phyloP scores from a whole-genome alignment of 2,113 vertebrate genomes.

The Hiodon alosoides region DNA sequence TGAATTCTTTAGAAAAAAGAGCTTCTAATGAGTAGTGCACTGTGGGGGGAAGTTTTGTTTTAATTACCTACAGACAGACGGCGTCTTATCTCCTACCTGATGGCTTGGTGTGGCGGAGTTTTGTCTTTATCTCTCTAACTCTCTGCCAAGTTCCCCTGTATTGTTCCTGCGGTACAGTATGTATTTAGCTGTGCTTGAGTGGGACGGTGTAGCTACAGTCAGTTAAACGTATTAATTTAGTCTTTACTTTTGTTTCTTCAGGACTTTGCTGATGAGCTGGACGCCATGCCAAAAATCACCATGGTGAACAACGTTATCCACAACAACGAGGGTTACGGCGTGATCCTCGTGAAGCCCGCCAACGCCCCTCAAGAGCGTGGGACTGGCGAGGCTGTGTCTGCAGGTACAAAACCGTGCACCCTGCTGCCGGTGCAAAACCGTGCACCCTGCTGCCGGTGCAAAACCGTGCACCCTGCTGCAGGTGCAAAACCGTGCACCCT shows the following conservation, averaged over 20 bases:
- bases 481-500: conserved; percentile 48
- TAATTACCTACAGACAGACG: conserved; percentile 32
- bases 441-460: no score
- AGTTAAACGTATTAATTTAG: conserved; percentile 27
- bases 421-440: not conserved
- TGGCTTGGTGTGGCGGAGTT: conserved; percentile 2
- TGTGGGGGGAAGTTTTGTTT: conserved; percentile 12
- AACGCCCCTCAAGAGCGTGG: conserved; percentile 45
- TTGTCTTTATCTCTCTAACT: not conserved
- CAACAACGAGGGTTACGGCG: conserved; percentile 89
- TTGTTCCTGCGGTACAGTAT: not conserved
- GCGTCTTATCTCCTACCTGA: conserved; percentile 26
- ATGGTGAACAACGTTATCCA: conserved; percentile 90
- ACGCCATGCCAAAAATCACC: conserved; percentile 75
- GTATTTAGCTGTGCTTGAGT: conserved; percentile 9
- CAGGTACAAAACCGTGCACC: conserved; percentile 50
- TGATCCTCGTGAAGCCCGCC: conserved; percentile 80
- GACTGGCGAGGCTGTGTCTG: conserved; percentile 25
- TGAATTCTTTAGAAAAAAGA: conserved; percentile 13
- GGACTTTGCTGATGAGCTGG: conserved; percentile 83
- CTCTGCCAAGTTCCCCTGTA: not conserved
- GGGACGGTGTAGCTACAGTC: not conserved
- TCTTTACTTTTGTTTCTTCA: conserved; percentile 41
- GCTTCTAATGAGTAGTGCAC: not conserved
- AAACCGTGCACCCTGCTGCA: conserved; percentile 29